Conservation (phyloP, 2,797 vertebrate species). For the Chromobotia macracanthus region DNA sequence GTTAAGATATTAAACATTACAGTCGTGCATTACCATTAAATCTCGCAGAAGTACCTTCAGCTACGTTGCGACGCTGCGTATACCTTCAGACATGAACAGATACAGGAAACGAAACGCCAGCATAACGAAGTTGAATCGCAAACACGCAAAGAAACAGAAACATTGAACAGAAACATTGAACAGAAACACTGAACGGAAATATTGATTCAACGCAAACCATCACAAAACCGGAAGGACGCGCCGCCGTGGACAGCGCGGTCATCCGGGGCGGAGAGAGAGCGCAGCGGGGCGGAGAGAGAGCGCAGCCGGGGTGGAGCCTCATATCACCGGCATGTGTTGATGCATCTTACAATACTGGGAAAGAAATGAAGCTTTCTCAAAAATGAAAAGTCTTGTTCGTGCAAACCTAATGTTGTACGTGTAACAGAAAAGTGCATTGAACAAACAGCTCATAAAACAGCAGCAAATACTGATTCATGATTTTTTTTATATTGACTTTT, state of each 20-base stretch:
- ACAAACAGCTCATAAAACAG: no score
- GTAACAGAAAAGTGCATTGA: no score
- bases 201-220: not conserved
- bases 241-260: not conserved
- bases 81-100: not conserved
- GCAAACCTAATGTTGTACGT: no score
- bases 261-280: conserved; percentile 23
- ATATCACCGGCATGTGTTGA: not conserved
- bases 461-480: no score
- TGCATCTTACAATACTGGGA: no score
- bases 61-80: not conserved
- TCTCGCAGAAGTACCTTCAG: not conserved
- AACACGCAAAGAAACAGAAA: no score
- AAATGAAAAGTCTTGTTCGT: no score
- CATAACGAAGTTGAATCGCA: no score
- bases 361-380: no score
- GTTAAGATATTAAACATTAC: not conserved
- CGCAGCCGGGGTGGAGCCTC: not conserved
- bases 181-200: not conserved
- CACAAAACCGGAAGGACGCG: conserved; percentile 48
- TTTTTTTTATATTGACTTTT: no score
- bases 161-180: not conserved
- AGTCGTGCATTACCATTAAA: not conserved
- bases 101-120: not conserved
- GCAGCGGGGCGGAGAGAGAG: no score